Evolutionary conservation across 2,113 vertebrate species (phyloP), one percentile per base, ranked within the genome.

Genomic region (Corvus moneduloides): DNA sequence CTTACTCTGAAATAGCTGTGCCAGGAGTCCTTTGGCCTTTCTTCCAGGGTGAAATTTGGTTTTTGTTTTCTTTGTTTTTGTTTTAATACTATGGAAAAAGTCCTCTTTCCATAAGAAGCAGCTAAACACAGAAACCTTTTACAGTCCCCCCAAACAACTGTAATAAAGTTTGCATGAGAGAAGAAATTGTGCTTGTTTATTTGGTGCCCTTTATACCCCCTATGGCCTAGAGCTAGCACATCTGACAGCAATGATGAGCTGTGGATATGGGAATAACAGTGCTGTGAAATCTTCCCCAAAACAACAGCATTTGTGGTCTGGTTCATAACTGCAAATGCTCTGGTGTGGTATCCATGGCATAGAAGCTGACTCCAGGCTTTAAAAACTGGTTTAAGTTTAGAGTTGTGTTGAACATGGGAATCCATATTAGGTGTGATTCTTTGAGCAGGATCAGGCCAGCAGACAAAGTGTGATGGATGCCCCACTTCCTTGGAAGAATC

Each of bases 101-200:
- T 69, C n/a, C 10, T 81, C 17, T 91, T 93, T 95, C 79, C 59
- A 67, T 73, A 94, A 77, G 75, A 72, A 87, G 26, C 26, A 94
- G 30, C 75, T 94, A 93, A 87, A 79, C 62, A 72, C 46, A 82
- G 69, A 94, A 77, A 79, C 46, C 20, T 91, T 93, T 87, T 83
- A 61, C 51, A 90, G 51, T 35, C 27, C 33, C 44, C 51, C 51
- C 43, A 66, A 71, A 71, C 59, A 85, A 64, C 78, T 74, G 51
- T 73, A 96, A 95, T 88, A 88, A 80, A 95, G 95, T 90, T 86
- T 80, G 75, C 84, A 91, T 84, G 87, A 85, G n/a, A 89, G 82
- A 95, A 87, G 90, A 87, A 93, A 77, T n/a, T 82, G 19, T 77
- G 37, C 35, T 91, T 87, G 51, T 94, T 94, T 95, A 69, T 94